Conservation (phyloP, 2,888 invertebrate genomes). For the Heliconius hortense region DNA sequence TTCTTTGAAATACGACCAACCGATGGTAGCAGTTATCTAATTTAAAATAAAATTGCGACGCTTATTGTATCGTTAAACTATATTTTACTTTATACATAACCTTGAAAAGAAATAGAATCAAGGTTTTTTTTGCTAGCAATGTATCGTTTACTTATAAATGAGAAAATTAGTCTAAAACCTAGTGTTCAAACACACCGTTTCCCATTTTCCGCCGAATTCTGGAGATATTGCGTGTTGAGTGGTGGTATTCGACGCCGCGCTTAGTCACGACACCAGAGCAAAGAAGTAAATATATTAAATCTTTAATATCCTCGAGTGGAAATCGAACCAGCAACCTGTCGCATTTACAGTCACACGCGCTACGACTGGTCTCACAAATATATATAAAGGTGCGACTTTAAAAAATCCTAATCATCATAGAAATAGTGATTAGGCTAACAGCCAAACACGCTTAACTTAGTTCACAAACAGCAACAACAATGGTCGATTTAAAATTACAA, state of each 20-base stretch:
- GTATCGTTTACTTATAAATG: neutral
- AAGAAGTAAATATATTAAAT: no score
- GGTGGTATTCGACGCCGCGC: no score
- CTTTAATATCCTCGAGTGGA: no score
- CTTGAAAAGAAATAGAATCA: neutral
- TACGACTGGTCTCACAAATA: no score
- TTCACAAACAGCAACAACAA: slow-evolving; percentile 36
- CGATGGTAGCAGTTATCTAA: neutral
- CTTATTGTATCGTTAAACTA: neutral
- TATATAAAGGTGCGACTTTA: neutral
- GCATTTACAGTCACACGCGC: no score
- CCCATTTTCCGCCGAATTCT: no score
- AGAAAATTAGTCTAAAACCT: neutral
- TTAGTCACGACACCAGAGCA: no score
- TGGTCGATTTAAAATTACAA: slow-evolving; percentile 39
- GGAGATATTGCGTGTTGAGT: no score
- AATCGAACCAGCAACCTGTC: no score
- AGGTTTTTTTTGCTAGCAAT: neutral
- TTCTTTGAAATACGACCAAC: slow-evolving; percentile 21
- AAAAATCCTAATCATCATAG: neutral
- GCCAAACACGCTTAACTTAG: slow-evolving; percentile 28
- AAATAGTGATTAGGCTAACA: slow-evolving; percentile 22
- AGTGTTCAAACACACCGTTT: no score
- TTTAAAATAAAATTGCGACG: neutral
- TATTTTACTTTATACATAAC: neutral